Conservation (phyloP, 2,888 invertebrate species). For the Netelia virgata region DNA sequence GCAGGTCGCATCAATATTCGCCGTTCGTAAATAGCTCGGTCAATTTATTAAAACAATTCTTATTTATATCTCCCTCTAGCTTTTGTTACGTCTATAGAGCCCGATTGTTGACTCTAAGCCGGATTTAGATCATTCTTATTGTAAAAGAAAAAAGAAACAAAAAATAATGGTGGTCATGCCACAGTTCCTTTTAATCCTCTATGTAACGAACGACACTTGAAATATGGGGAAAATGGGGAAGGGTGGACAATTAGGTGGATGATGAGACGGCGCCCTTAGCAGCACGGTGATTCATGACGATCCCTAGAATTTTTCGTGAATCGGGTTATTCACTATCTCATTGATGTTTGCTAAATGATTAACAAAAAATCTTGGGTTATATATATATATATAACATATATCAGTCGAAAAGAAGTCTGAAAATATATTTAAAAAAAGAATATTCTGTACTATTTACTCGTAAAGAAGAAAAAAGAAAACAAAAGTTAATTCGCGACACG, state of each 20-base stretch:
- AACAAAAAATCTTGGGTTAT: conserved; percentile 3
- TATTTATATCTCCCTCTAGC: conserved; percentile 67
- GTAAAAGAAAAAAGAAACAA: conserved; percentile 45
- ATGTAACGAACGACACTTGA: conserved; percentile 49
- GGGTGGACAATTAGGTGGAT: background rate
- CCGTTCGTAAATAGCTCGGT: conserved; percentile 61
- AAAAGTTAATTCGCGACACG: background rate
- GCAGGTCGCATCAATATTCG: conserved; percentile 57
- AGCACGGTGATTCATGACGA: conserved; percentile 68
- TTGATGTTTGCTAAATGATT: conserved; percentile 41
- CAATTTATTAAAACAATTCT: conserved; percentile 65
- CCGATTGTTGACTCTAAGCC: conserved; percentile 61
- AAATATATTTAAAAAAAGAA: conserved; percentile 1
- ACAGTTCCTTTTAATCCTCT: conserved; percentile 41
- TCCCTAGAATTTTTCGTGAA: conserved; percentile 63
- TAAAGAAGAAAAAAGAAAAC: conserved; percentile 5
- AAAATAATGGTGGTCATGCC: conserved; percentile 53
- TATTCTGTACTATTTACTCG: conserved; percentile 5
- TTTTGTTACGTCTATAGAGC: conserved; percentile 64
- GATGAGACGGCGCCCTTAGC: conserved; percentile 33
- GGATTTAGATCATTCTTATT: conserved; percentile 64
- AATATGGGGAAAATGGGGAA: conserved; percentile 46
- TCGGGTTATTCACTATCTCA: conserved; percentile 49
- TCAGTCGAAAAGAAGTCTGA: conserved; percentile 12
- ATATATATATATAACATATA: background rate